These are phyloP conservation scores for Phyllostomus discolor DNA, from an alignment of 2,113 vertebrate species.

Conservation along the genomic window DNA sequence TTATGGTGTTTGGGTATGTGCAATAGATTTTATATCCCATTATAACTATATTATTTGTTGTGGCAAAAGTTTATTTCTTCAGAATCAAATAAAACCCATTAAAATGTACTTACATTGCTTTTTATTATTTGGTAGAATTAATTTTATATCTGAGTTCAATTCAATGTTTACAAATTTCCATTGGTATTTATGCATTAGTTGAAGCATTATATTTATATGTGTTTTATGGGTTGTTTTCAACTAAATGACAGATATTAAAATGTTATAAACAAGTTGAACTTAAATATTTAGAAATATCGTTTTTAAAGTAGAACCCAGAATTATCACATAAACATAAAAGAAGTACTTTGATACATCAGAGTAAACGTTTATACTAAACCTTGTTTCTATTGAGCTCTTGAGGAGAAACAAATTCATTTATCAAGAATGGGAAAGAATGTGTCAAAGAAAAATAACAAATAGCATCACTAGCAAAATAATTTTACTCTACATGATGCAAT, in stretches of 20 bases:
- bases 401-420: background rate
- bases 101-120: background rate
- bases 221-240: background rate
- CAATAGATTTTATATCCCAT: background rate
- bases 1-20: background rate
- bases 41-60: background rate
- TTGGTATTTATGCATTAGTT: background rate
- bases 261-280: background rate
- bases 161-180: background rate
- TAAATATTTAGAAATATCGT: background rate
- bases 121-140: background rate
- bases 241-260: background rate
- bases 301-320: background rate
- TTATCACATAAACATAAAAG: background rate
- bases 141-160: background rate
- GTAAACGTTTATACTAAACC: background rate
- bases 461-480: background rate
- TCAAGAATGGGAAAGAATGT: background rate
- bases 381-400: background rate
- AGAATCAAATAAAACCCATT: background rate
- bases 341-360: background rate
- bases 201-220: background rate
- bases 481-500: background rate
- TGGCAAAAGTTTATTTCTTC: background rate
- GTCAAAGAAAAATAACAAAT: background rate